Percentiles rank a stretch among this genome's conserved stretches.
Evolutionary conservation across 2,888 invertebrate species (phyloP).

Genomic region (Thera britannica): DNA sequence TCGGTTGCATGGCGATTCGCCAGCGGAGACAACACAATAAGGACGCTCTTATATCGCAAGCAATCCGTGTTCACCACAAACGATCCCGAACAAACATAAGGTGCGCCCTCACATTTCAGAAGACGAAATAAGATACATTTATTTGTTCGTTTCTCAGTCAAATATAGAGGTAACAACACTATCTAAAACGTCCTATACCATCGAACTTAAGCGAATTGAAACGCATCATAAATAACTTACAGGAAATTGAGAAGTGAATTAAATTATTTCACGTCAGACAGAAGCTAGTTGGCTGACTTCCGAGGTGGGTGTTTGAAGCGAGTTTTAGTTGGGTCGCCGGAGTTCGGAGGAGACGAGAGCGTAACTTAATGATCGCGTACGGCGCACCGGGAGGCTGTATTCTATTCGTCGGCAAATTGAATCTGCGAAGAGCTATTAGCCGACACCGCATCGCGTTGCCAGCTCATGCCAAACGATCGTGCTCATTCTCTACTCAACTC

Average conservation of each 20-base stretch:
- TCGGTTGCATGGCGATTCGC: conserved; percentile 68
- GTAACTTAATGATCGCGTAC: conserved; percentile 79
- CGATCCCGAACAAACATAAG: conserved; percentile 52
- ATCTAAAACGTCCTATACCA: conserved; percentile 9
- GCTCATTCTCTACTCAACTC: conserved; percentile 61
- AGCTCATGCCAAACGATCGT: conserved; percentile 71
- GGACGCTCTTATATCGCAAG: conserved; percentile 71
- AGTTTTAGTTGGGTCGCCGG: conserved; percentile 59
- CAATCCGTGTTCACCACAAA: conserved; percentile 73
- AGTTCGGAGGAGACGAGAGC: conserved; percentile 57
- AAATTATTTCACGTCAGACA: conserved; percentile 54
- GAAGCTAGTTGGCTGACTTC: conserved; percentile 51
- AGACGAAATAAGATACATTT: conserved; percentile 24
- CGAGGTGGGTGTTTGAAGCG: conserved; percentile 60
- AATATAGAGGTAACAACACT: conserved; percentile 12
- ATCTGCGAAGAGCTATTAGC: conserved; percentile 82
- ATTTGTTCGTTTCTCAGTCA: not conserved
- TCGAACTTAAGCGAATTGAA: conserved; percentile 30
- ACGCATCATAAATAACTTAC: conserved; percentile 45
- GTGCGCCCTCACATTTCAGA: conserved; percentile 19
- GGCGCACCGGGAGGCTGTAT: conserved; percentile 74
- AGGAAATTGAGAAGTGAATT: conserved; percentile 47
- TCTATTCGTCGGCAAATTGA: conserved; percentile 80
- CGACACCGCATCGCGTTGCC: conserved; percentile 70
- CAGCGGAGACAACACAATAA: conserved; percentile 79